These are phyloP conservation scores for Lophotis ruficrista DNA, from an alignment of 2,113 vertebrate species.

Conservation along the genomic window DNA sequence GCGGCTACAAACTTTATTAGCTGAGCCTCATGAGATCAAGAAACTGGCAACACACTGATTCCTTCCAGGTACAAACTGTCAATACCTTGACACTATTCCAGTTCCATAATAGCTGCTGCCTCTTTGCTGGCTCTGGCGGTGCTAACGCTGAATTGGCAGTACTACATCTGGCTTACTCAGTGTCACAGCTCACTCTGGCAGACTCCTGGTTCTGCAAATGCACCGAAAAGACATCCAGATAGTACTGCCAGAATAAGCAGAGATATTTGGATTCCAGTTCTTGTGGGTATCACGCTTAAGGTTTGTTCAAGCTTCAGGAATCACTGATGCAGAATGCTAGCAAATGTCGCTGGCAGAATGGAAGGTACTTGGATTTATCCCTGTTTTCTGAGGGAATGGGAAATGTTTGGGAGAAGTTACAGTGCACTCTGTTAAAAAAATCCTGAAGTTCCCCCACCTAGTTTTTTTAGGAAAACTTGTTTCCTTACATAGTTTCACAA, in stretches of 20 bases:
- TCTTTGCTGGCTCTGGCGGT: not conserved
- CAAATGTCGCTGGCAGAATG: not conserved
- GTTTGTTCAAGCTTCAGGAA: not conserved
- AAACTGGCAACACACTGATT: not conserved
- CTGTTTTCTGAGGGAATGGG: not conserved
- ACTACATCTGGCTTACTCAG: not conserved
- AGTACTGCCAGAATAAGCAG: not conserved
- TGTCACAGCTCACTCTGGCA: not conserved
- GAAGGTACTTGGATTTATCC: not conserved
- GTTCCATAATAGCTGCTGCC: not conserved
- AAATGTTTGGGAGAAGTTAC: not conserved
- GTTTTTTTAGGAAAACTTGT: not conserved
- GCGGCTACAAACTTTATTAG: not conserved
- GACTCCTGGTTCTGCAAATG: not conserved
- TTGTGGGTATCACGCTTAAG: accelerated
- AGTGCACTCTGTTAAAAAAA: not conserved
- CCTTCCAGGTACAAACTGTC: not conserved
- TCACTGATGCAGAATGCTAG: not conserved
- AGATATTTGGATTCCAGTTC: not conserved
- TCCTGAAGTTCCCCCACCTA: not conserved
- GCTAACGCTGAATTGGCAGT: not conserved
- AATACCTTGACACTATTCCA: not conserved
- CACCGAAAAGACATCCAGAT: not conserved
- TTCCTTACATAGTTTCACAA: not conserved
- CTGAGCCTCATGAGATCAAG: not conserved